Evolutionary conservation across 2,888 invertebrate genomes (phyloP).

Genomic region (Heterodera filipjevi): DNA sequence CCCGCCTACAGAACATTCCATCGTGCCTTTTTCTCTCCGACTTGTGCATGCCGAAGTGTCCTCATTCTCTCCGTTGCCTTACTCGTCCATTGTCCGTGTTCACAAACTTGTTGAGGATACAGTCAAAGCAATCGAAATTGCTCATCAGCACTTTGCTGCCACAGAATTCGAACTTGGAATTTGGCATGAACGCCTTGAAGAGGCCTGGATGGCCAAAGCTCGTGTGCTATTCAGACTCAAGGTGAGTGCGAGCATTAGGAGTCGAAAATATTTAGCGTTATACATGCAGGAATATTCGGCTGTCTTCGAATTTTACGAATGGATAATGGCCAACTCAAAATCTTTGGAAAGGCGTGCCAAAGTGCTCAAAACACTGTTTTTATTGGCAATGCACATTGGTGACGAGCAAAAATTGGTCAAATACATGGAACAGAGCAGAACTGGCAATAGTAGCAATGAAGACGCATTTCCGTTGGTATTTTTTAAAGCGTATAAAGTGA

Average conservation of each 20-base stretch:
- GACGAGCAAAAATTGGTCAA: slow-evolving; percentile 36
- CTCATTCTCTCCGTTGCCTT: slow-evolving; percentile 70
- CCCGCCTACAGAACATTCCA: slow-evolving; percentile 78
- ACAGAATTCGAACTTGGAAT: not conserved
- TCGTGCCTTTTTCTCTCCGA: slow-evolving; percentile 89
- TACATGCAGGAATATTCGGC: slow-evolving; percentile 24
- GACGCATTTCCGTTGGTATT: not conserved
- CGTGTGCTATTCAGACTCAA: slow-evolving; percentile 46
- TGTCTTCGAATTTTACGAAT: slow-evolving; percentile 12
- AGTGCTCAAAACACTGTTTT: slow-evolving; percentile 41
- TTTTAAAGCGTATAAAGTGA: no score
- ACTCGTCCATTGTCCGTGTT: slow-evolving; percentile 36
- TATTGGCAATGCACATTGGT: slow-evolving; percentile 48
- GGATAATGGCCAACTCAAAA: not conserved
- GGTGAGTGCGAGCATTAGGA: slow-evolving; percentile 29
- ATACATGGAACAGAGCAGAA: slow-evolving; percentile 9
- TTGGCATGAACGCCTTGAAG: slow-evolving; percentile 33
- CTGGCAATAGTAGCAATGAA: not conserved
- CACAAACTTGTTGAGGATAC: slow-evolving; percentile 33
- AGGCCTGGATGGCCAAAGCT: slow-evolving; percentile 42
- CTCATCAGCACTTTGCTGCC: not conserved
- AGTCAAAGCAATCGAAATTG: slow-evolving; percentile 15
- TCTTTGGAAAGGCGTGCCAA: not conserved
- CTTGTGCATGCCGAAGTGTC: slow-evolving; percentile 86
- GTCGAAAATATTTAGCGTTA: not conserved